Conservation (phyloP, 2,888 invertebrate species). For the Platerodrilus igneus region DNA sequence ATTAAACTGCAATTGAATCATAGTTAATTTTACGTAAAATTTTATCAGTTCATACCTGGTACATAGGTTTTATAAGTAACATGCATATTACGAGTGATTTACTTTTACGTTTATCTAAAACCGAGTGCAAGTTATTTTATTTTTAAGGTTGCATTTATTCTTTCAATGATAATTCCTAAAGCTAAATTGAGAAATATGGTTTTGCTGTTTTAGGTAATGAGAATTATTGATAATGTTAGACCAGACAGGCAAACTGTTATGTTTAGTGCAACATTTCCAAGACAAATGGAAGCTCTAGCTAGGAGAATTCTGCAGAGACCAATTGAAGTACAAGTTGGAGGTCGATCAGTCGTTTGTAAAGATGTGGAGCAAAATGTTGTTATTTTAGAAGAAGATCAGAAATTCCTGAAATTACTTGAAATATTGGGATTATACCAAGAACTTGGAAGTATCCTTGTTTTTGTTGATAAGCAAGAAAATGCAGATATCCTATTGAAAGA, state of each 20-base stretch:
- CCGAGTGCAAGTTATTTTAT: too few species aligned
- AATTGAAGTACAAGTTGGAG: conserved; percentile 96
- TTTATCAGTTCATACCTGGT: too few species aligned
- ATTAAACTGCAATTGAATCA: too few species aligned
- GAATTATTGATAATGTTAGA: conserved; percentile 94
- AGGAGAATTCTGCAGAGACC: conserved; percentile 89
- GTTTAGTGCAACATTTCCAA: conserved; percentile 98
- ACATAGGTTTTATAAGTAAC: too few species aligned
- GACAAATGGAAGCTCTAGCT: conserved; percentile 98
- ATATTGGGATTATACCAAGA: conserved; percentile 93
- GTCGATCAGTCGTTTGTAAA: conserved; percentile 93
- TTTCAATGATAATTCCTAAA: too few species aligned
- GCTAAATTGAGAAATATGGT: too few species aligned
- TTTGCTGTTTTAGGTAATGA: conserved; percentile 78
- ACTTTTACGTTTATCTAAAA: too few species aligned
- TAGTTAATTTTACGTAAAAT: too few species aligned
- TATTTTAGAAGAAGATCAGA: conserved; percentile 91
- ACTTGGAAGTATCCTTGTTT: conserved; percentile 90
- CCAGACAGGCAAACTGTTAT: conserved; percentile 97
- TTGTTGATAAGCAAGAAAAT: conserved; percentile 98
- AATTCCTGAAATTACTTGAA: conserved; percentile 95
- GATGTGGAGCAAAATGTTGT: conserved; percentile 96
- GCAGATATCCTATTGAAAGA: conserved; percentile 91
- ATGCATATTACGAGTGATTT: too few species aligned
- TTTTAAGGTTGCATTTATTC: too few species aligned